A percentile compares a stretch with the other conserved stretches of the same genome.
These are phyloP conservation scores for Nesogale talazaci DNA, from an alignment of 2,113 vertebrate genomes.

Conservation along the genomic window DNA sequence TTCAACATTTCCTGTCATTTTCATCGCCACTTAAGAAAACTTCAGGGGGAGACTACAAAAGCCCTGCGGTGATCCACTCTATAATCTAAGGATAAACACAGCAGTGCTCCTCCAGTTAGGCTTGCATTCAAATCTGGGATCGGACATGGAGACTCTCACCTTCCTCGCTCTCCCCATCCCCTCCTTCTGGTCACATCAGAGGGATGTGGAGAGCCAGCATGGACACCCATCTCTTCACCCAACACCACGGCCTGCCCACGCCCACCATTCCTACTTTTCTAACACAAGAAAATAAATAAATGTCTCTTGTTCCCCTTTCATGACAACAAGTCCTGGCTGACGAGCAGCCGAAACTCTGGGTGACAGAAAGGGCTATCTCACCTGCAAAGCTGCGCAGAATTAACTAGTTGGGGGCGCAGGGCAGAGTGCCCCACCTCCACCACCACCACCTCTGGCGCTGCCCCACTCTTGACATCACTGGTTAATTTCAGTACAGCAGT, in stretches of 20 bases:
- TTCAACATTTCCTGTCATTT: neutral
- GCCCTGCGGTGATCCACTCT: neutral
- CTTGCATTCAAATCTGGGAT: constrained; percentile 1
- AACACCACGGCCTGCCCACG: constrained; percentile 38
- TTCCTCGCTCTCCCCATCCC: neutral
- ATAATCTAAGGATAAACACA: constrained; percentile 21
- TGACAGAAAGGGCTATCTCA: constrained; percentile 57
- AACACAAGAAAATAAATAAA: constrained; percentile 18
- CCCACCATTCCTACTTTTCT: constrained; percentile 12
- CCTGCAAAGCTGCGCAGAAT: constrained; percentile 54
- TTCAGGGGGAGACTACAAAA: neutral
- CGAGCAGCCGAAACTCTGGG: neutral
- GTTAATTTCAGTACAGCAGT: constrained; percentile 86
- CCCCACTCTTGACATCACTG: constrained; percentile 81
- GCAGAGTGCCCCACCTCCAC: neutral
- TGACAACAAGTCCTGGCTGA: constrained; percentile 42
- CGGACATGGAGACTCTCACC: neutral
- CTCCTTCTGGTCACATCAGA: neutral
- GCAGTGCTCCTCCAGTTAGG: neutral
- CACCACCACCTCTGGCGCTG: neutral
- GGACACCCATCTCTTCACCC: neutral
- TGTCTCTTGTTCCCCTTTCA: constrained; percentile 25
- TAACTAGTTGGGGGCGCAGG: neutral
- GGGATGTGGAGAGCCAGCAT: neutral
- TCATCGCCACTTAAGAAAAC: constrained; percentile 16